These are phyloP conservation scores for Ictalurus furcatus DNA, from an alignment of 2,113 vertebrate genomes.

Conservation along the genomic window DNA sequence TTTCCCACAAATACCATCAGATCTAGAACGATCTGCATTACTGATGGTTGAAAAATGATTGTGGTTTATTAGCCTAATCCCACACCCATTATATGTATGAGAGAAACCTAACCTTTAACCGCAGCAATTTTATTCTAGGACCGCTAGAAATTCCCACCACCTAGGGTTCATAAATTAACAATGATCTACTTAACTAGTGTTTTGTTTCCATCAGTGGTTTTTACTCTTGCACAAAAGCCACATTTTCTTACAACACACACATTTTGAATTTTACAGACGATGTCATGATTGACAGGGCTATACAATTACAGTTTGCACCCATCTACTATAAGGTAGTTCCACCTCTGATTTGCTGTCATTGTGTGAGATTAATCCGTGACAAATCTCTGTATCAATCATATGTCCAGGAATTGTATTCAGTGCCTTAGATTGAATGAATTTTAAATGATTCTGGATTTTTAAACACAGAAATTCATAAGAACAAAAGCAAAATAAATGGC, in stretches of 20 bases:
- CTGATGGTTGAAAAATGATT: not conserved
- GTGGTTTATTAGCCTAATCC: not conserved
- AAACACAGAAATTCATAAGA: not conserved
- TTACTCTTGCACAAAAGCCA: not conserved
- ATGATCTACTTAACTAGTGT: not conserved
- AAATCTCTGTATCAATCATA: slow-evolving; percentile 2
- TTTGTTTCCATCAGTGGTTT: not conserved
- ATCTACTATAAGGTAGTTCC: not conserved
- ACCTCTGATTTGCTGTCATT: slow-evolving; percentile 6
- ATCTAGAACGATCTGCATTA: not conserved
- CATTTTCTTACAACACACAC: not conserved
- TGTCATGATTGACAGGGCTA: not conserved
- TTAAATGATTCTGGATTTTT: slow-evolving; percentile 8
- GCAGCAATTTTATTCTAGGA: not conserved
- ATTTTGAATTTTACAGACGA: not conserved
- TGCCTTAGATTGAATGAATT: not conserved
- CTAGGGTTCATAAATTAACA: not conserved
- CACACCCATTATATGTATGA: not conserved
- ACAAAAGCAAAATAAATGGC: not conserved
- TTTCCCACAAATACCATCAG: not conserved
- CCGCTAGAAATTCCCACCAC: not conserved
- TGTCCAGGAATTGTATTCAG: slow-evolving; percentile 11
- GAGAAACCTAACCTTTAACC: not conserved
- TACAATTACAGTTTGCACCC: not conserved
- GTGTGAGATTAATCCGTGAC: slow-evolving; percentile 13